Evolutionary conservation across 2,888 invertebrate genomes (phyloP).

Genomic region (Netelia melanura): DNA sequence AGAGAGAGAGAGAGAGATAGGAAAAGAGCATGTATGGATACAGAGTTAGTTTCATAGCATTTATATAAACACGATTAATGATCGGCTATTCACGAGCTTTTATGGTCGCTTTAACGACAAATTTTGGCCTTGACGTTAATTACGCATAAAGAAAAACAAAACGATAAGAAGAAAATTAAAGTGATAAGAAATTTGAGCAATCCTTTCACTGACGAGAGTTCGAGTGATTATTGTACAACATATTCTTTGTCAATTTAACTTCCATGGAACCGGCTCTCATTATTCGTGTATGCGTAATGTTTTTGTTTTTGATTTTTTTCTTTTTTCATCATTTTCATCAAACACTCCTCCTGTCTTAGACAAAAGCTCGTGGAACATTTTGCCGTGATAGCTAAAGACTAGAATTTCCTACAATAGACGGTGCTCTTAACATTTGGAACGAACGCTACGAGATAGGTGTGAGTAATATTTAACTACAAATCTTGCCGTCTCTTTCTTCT

Average conservation of each 20-base stretch:
- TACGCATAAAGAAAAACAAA: slow-evolving; percentile 1
- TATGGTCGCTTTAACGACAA: slow-evolving; percentile 37
- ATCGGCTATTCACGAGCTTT: slow-evolving; percentile 73
- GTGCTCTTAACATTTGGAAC: slow-evolving; percentile 76
- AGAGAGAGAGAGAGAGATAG: too few species aligned
- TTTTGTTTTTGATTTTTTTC: slow-evolving; percentile 2
- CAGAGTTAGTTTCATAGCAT: slow-evolving; percentile 69
- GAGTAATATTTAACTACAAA: slow-evolving; percentile 69
- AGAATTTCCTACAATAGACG: slow-evolving; percentile 75
- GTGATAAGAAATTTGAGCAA: slow-evolving; percentile 64
- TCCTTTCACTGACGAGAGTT: slow-evolving; percentile 43
- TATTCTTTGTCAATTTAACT: slow-evolving; percentile 44
- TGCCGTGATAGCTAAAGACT: slow-evolving; percentile 73
- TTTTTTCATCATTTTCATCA: neutral
- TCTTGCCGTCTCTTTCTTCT: slow-evolving; percentile 52
- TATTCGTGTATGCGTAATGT: neutral
- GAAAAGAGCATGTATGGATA: slow-evolving; percentile 65
- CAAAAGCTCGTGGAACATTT: slow-evolving; percentile 72
- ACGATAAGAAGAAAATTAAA: neutral
- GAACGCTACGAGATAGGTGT: slow-evolving; percentile 73
- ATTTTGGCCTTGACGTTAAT: neutral
- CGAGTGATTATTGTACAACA: slow-evolving; percentile 46
- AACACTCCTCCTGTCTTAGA: slow-evolving; percentile 21
- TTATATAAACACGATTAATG: slow-evolving; percentile 76
- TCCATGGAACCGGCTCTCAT: slow-evolving; percentile 59